Evolutionary conservation across 1,140 invertebrate species (phyloP).

Genomic region (Drosophila sechellia): DNA sequence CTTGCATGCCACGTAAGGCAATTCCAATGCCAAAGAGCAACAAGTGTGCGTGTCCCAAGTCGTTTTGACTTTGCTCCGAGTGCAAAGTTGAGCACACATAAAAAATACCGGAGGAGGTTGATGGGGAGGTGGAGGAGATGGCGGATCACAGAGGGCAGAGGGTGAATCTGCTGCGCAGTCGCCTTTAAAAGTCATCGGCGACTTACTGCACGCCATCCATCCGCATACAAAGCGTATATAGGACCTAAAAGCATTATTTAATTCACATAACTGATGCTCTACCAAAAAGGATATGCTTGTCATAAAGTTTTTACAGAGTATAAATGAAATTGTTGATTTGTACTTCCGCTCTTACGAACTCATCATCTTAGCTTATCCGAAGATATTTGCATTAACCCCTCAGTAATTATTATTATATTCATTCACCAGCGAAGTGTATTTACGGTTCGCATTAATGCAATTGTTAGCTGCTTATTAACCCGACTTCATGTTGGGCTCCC

Average conservation of each 20-base stretch:
- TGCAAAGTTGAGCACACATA: slow-evolving; percentile 75
- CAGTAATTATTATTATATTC: neutral
- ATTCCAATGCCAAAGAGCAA: slow-evolving; percentile 65
- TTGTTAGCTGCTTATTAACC: slow-evolving; percentile 18
- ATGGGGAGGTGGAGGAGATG: neutral
- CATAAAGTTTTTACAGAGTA: neutral
- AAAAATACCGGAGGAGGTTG: slow-evolving; percentile 17
- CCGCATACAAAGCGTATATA: slow-evolving; percentile 65
- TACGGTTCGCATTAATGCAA: neutral
- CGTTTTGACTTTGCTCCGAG: slow-evolving; percentile 66
- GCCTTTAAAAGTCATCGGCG: slow-evolving; percentile 43
- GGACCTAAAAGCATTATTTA: slow-evolving; percentile 7
- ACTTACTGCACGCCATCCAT: slow-evolving; percentile 62
- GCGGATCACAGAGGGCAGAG: neutral
- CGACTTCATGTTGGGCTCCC: slow-evolving; percentile 1
- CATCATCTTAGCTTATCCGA: neutral
- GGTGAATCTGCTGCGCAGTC: slow-evolving; percentile 56
- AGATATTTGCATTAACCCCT: no score
- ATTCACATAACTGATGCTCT: slow-evolving; percentile 3
- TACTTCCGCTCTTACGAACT: no score
- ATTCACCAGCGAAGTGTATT: slow-evolving; percentile 10
- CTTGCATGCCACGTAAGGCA: slow-evolving; percentile 49
- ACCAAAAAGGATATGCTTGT: neutral
- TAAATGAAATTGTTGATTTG: no score
- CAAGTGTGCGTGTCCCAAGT: slow-evolving; percentile 81